Conservation (phyloP, 2,888 invertebrate genomes). For the Lomographa bimaculata region DNA sequence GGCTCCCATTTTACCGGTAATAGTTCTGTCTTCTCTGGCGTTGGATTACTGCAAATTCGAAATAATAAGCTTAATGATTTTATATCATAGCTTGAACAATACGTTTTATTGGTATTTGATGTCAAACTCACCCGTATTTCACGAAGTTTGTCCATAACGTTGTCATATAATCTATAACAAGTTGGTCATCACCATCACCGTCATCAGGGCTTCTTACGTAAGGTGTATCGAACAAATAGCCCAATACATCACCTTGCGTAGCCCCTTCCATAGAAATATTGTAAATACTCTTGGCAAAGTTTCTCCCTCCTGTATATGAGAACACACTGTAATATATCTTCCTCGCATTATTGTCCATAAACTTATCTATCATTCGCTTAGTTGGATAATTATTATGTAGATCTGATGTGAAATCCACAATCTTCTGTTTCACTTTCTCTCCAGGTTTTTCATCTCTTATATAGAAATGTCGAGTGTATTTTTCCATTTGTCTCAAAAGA, state of each 20-base stretch:
- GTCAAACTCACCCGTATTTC: conserved; percentile 44
- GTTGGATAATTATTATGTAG: conserved; percentile 32
- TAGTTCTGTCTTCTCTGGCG: conserved; percentile 17
- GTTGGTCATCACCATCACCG: conserved; percentile 41
- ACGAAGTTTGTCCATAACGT: conserved; percentile 44
- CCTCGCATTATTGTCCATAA: conserved; percentile 38
- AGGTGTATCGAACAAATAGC: conserved; percentile 49
- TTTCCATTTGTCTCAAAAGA: conserved; percentile 28
- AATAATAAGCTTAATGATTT: too few relatives aligned
- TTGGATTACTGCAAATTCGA: conserved; percentile 28
- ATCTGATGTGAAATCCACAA: conserved; percentile 37
- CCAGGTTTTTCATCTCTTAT: conserved; percentile 32
- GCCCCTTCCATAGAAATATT: conserved; percentile 43
- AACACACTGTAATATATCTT: conserved; percentile 53
- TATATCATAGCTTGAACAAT: too few relatives aligned
- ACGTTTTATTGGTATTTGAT: too few relatives aligned
- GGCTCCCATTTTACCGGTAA: conserved; percentile 30
- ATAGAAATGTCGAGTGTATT: conserved; percentile 35
- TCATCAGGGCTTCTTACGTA: conserved; percentile 32
- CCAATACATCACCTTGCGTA: conserved; percentile 46
- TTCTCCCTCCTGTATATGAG: conserved; percentile 52
- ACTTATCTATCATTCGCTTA: conserved; percentile 42
- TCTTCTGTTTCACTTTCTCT: conserved; percentile 18
- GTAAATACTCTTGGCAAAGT: conserved; percentile 40
- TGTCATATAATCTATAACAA: conserved; percentile 27